phyloP scores from a whole-genome alignment of 1,140 invertebrate species.

The Melipona quadrifasciata region DNA sequence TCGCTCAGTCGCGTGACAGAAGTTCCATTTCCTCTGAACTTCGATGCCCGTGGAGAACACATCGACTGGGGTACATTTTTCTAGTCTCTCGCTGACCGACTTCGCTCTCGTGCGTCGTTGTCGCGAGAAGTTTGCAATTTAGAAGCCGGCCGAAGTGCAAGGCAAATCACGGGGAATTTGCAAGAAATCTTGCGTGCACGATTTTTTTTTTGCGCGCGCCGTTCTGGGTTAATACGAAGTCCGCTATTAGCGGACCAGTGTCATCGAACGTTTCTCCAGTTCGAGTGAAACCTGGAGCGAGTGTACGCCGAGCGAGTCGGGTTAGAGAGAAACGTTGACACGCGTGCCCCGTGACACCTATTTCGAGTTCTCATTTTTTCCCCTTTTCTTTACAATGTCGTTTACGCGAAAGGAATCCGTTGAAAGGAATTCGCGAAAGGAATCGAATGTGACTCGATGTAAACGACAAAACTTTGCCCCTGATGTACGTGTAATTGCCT shows the following conservation, averaged over 20 bases:
- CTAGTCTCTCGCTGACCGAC: constrained; percentile 8
- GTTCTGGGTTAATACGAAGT: constrained; percentile 29
- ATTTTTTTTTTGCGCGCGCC: background rate
- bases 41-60: background rate
- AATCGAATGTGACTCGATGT: background rate
- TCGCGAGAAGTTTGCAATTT: background rate
- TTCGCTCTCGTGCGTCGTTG: background rate
- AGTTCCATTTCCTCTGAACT: background rate
- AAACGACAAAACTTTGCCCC: background rate
- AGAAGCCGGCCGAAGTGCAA: background rate
- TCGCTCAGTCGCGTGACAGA: background rate
- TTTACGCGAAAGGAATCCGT: constrained; percentile 1
- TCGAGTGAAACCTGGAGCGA: constrained; percentile 33
- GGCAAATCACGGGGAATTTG: constrained; percentile 10
- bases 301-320: constrained; percentile 7
- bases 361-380: background rate
- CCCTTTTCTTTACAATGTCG: background rate
- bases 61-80: background rate
- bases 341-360: background rate
- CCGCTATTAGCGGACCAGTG: constrained; percentile 1
- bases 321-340: constrained; percentile 29
- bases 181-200: constrained; percentile 16
- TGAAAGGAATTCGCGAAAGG: background rate
- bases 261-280: constrained; percentile 27
- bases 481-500: background rate